Evolutionary conservation across 2,888 invertebrate genomes (phyloP), one percentile per base, ranked within the genome.

Genomic region (Gymnoscelis rufifasciata): DNA sequence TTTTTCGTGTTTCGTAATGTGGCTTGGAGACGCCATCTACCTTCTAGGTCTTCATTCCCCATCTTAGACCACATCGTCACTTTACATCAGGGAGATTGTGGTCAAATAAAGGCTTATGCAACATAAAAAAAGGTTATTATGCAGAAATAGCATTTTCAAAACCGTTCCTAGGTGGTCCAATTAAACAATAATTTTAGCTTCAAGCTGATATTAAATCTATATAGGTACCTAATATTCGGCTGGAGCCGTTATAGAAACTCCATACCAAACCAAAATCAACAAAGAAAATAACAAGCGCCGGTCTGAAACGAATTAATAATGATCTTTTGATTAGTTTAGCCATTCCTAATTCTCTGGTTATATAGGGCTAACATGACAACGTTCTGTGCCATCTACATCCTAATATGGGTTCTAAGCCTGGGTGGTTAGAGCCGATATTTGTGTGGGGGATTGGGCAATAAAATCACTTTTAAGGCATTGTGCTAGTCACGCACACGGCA

Each of bases 381-480:
- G 66, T 76, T 73, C 60, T 57, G 47, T 47, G 47, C 43, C 49
- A 6, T 23, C 24, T 23, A 52, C 52, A 52, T 56, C 55, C 61
- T 46, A 72, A 72, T 73, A 63, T 68, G 53, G 60, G 59, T 73
- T 67, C 59, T 71, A 74, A 58, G 41, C 11, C 27, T 33, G 46
- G 43, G 43, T 51, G 30, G 43, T 57, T 74, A 76, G 59, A 71
- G 78, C 68, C 55, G 59, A 68, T 47, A 66, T 69, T 76, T 52
- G 68, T 54, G 56, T 69, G 66, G 48, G 57, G 60, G 59, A 57
- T 64, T 65, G 63, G 62, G 69, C 66, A 68, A 71, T 78, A 77
- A 83, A 79, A 80, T 78, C 78, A 81, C 76, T 82, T 83, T 79
- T 76, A 66, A 76, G 68, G 67, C 75, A 78, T 79, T 77, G 71